These are phyloP conservation scores for human DNA, from an alignment of 2,113 vertebrate species.

Conservation along the genomic window DNA sequence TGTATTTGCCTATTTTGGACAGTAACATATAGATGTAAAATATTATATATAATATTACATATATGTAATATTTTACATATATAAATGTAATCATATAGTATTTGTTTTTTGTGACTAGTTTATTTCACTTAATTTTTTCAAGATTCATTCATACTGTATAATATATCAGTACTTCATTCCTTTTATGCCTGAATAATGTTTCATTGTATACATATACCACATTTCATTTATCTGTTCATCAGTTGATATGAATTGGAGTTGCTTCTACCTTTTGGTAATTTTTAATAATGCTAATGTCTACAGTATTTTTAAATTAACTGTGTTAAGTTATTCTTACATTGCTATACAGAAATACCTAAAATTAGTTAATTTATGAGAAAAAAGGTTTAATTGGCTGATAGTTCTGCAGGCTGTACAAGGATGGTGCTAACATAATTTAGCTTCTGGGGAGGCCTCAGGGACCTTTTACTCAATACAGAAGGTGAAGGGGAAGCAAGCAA, in stretches of 20 bases:
- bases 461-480: no score
- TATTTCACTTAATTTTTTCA: background rate
- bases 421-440: no score
- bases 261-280: background rate
- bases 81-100: background rate
- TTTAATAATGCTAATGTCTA: background rate
- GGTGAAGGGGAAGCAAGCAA: no score
- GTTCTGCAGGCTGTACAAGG: no score
- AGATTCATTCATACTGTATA: background rate
- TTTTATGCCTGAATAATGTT: background rate
- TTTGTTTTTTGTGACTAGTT: background rate
- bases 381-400: no score
- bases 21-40: background rate
- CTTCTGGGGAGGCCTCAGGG: no score
- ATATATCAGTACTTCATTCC: background rate
- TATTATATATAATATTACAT: no score
- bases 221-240: background rate
- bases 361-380: no score
- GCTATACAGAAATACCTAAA: no score
- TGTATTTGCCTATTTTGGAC: background rate
- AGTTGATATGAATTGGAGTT: background rate
- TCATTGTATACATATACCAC: background rate
- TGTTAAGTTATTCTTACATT: no score
- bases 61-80: no score
- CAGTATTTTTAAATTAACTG: background rate